Evolutionary conservation across 2,888 invertebrate species (phyloP).

Genomic region (Scelioninae gen. 2): DNA sequence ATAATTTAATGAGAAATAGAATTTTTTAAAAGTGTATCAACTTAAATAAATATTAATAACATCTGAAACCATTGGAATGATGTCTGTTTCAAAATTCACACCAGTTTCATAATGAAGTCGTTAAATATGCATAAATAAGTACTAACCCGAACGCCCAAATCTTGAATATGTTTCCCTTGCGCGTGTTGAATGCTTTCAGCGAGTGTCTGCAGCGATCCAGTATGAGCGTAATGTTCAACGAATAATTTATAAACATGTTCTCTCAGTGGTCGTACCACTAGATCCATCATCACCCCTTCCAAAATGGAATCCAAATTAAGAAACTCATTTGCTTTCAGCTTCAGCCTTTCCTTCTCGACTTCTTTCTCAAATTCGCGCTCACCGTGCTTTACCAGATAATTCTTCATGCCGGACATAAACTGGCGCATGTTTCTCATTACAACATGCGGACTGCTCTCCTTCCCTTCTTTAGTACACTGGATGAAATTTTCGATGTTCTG

Average conservation of each 20-base stretch:
- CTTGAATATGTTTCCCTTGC: conserved; percentile 81
- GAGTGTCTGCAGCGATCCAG: conserved; percentile 83
- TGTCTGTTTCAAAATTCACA: no score
- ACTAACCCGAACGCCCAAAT: conserved; percentile 82
- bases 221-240: conserved; percentile 90
- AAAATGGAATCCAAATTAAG: conserved; percentile 96
- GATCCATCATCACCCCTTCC: conserved; percentile 94
- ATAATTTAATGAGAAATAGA: no score
- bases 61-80: no score
- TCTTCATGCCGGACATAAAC: conserved; percentile 99
- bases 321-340: conserved; percentile 92
- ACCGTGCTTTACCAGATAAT: conserved; percentile 95
- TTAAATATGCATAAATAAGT: no score
- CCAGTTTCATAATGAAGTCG: no score
- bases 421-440: conserved; percentile 95
- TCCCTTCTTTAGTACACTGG: conserved; percentile 92
- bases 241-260: conserved; percentile 89
- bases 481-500: conserved; percentile 96
- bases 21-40: no score
- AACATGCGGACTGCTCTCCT: conserved; percentile 90
- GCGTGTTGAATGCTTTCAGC: conserved; percentile 84
- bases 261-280: conserved; percentile 91
- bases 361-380: conserved; percentile 94
- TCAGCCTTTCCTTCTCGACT: conserved; percentile 89
- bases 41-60: no score